These are phyloP conservation scores for Platysternon megacephalum DNA, from an alignment of 2,113 vertebrate species.

Conservation along the genomic window DNA sequence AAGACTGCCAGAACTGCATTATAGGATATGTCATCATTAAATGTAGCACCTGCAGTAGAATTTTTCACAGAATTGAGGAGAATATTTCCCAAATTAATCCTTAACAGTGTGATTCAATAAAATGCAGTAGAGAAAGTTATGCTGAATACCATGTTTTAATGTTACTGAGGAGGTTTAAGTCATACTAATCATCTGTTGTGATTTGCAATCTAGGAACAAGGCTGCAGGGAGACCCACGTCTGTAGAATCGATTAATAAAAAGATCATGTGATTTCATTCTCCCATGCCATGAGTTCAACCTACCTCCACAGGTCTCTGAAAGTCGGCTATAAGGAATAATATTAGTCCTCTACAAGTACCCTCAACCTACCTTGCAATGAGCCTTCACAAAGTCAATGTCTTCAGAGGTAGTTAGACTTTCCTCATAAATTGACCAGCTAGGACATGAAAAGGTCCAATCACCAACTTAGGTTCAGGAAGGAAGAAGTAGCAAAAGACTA, in stretches of 20 bases:
- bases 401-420: neutral
- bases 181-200: neutral
- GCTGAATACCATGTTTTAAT: neutral
- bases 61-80: neutral
- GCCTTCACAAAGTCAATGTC: neutral
- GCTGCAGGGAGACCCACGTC: neutral
- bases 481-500: neutral
- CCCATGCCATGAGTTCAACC: neutral
- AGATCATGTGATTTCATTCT: neutral
- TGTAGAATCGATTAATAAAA: neutral
- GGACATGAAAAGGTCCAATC: neutral
- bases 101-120: neutral
- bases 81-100: neutral
- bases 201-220: neutral
- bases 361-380: neutral
- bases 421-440: neutral
- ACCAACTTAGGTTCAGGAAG: neutral
- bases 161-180: neutral
- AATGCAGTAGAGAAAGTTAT: neutral
- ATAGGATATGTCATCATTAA: neutral
- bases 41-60: neutral
- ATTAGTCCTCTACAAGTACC: neutral
- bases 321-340: neutral
- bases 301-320: neutral
- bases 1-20: neutral